Conservation (phyloP, 1,140 invertebrate genomes). For the Pseudomyrmex cubaensis region DNA sequence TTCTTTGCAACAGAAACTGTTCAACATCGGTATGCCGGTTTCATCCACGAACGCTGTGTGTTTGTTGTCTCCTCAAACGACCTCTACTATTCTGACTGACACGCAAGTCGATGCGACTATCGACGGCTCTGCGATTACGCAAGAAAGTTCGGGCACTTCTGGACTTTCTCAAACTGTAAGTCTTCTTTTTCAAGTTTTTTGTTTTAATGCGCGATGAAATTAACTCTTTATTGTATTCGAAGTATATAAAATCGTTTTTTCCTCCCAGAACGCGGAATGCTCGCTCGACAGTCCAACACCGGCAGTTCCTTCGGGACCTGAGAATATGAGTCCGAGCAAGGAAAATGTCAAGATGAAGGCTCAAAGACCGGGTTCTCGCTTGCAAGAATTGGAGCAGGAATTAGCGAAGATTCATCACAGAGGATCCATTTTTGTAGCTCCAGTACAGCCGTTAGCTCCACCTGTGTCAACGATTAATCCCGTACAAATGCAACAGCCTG, state of each 20-base stretch:
- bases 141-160: constrained; percentile 54
- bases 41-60: constrained; percentile 79
- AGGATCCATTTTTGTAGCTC: constrained; percentile 73
- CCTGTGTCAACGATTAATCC: constrained; percentile 70
- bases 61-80: constrained; percentile 85
- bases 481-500: constrained; percentile 66
- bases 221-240: background rate
- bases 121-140: constrained; percentile 43
- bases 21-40: constrained; percentile 84
- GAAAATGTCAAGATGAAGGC: constrained; percentile 78
- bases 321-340: constrained; percentile 83
- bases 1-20: constrained; percentile 87
- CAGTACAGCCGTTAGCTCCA: constrained; percentile 71
- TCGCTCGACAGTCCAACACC: constrained; percentile 79
- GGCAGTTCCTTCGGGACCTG: constrained; percentile 67
- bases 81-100: constrained; percentile 63
- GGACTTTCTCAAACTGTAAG: constrained; percentile 69
- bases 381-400: constrained; percentile 83
- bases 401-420: constrained; percentile 83
- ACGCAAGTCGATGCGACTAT: constrained; percentile 47
- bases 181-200: background rate
- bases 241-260: constrained; percentile 38
- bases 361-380: constrained; percentile 80
- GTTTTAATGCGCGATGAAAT: background rate
- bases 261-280: constrained; percentile 71